Evolutionary conservation across 2,888 invertebrate species (phyloP).

Genomic region (Pseudococcus longispinus): DNA sequence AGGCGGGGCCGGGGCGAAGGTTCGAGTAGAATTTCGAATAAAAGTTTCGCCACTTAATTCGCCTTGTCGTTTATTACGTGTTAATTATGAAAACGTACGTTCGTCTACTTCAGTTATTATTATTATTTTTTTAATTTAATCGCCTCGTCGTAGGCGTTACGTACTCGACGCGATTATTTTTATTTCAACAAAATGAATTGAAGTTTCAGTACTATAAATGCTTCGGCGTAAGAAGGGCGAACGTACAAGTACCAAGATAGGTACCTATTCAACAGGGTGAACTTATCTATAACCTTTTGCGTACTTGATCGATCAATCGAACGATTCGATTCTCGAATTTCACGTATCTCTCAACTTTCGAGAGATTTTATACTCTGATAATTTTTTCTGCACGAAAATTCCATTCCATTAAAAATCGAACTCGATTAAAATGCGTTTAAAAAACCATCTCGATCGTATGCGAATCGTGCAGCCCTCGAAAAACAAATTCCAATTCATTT

Average conservation of each 20-base stretch:
- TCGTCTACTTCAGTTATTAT: background rate
- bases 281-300: no score
- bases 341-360: no score
- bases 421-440: background rate
- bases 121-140: background rate
- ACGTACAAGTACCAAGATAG: no score
- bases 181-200: background rate
- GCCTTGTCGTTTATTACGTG: background rate
- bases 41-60: background rate
- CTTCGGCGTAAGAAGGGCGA: no score
- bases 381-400: background rate
- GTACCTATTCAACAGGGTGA: no score
- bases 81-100: background rate
- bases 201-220: no score
- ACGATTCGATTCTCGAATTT: no score
- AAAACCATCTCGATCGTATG: background rate
- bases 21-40: background rate
- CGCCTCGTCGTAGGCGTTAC: background rate
- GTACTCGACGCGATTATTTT: background rate
- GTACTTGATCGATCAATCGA: no score
- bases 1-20: background rate
- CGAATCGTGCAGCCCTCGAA: background rate
- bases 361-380: no score
- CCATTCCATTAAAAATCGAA: background rate
- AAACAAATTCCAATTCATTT: background rate